Base-by-base conservation (phyloP, 2,888 invertebrate genomes). In the Oligia latruncula region DNA sequence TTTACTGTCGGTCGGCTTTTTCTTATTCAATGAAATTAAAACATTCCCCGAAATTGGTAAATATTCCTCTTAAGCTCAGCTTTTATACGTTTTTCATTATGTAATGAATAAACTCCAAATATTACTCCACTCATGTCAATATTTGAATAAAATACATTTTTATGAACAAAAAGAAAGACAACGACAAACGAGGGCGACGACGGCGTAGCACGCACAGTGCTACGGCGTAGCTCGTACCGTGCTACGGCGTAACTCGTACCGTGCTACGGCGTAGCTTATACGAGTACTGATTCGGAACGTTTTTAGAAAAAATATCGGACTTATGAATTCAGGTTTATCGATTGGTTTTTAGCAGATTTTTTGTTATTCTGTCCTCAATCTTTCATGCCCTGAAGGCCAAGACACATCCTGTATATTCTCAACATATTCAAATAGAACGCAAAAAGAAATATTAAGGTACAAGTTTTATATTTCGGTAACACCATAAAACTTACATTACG, bases 401-500 rank as follows among this genome's bases (percentile, higher is more conserved):
- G 15, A 77, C 17, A 65, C 13, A 29, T 9, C 35, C 15, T 23
- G 17, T 13, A 49, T 82, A 52, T 76, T 64, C n/a, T 29, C 29
- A 66, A 40, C 6, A 62, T 40, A 71, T 43, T 64, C 9, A 60
- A 77, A 52, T 52, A 60, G 8, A 17, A 11, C 20, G 17, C 66
- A 58, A 83, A 65, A 46, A 62, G 1, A 62, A 55, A 46, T 66
- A 40, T 66, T 6, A 74, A 15, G 20, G 13, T 46, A 20, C n/a
- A 52, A 11, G 0, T 72, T 84, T 46, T 66, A 66, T 71, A 40
- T 71, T 29, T 52, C 9, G 76, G n/a, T 71, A 66, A 64, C 76
- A 73, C 66, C 62, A 74, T 81, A 77, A 85, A 83, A 73, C 43
- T 23, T 46, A 60, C 73, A 55, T 46, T 13, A 82, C 23, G 23